Base-by-base conservation (phyloP, 2,888 invertebrate species). In the Heliconius charithonia region DNA sequence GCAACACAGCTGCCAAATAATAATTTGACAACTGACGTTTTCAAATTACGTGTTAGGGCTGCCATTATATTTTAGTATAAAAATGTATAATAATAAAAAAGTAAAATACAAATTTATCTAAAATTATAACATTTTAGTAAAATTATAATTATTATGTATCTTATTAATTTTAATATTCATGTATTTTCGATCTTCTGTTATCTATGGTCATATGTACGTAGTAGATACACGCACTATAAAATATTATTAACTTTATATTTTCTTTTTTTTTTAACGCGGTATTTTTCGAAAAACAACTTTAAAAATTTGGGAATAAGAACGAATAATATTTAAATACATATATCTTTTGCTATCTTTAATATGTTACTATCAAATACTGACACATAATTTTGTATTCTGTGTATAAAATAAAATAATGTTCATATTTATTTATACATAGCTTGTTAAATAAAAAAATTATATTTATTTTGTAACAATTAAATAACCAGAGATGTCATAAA, bases 211-310 rank as follows among this genome's bases (percentile, higher is more conserved):
- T 45, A 12, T 29, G n/a, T 19, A 19, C 19, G 3, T n/a, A 72
- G 25, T 59, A 59, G 59, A 72, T 72, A 72, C 32, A 16, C 59
- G n/a, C 59, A 72, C 71, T 32, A 59, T n/a, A 59, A 72, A 56
- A 27, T 71, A 12, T n/a, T n/a, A 13, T 56, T 22, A 19, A 22
- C 12, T 67, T 13, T 25, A 25, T 1, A 27, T 13, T 45, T 27
- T 6, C 19, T 51, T 4, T 71, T 32, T 56, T n/a, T 56, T n/a
- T 37, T 3, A 6, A 59, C n/a, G 72, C 59, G 72, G 72, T 37
- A 25, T 72, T 72, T 72, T 72, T 59, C 37, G 59, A 72, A 32
- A 9, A 41, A 13, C 6, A 19, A 22, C n/a, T 56, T 29, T 22
- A n/a, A 4, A 80, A 22, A 13, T 41, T 69, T 16, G 7, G 4